Evolutionary conservation across 2,797 vertebrate genomes (phyloP).

Genomic region (Dromococcyx pavoninus): DNA sequence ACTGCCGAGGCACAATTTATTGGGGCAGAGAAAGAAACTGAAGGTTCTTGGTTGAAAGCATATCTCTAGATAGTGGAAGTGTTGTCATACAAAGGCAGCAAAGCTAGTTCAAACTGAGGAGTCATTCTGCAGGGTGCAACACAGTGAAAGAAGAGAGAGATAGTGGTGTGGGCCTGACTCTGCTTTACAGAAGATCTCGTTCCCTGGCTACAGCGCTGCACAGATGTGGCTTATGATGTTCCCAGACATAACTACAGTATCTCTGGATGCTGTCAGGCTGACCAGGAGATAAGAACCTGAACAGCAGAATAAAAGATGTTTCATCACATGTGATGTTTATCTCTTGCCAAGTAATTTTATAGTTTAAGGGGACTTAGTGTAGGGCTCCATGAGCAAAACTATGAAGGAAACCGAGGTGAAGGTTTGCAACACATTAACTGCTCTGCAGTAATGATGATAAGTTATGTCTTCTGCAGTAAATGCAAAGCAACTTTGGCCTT

Average conservation of each 20-base stretch:
- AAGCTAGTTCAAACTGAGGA: neutral
- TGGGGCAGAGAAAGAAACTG: neutral
- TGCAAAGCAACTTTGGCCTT: neutral
- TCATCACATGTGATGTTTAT: neutral
- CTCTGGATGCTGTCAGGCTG: neutral
- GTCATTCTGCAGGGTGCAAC: neutral
- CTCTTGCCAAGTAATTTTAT: neutral
- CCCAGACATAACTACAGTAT: neutral
- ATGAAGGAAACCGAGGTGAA: neutral
- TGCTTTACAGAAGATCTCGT: neutral
- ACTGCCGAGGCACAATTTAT: neutral
- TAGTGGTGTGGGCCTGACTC: neutral
- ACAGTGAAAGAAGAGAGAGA: neutral
- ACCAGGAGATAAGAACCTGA: neutral
- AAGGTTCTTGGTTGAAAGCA: neutral
- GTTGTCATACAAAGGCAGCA: neutral
- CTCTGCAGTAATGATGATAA: neutral
- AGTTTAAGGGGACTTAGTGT: neutral
- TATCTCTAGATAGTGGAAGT: fast-evolving
- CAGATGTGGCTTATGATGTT: neutral
- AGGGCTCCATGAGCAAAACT: neutral
- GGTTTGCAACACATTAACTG: neutral
- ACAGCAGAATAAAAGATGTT: neutral
- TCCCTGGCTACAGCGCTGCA: neutral
- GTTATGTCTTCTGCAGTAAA: neutral